Evolutionary conservation across 2,888 invertebrate species (phyloP), one percentile per base, ranked within the genome.

Genomic region (Myopa tessellatipennis): DNA sequence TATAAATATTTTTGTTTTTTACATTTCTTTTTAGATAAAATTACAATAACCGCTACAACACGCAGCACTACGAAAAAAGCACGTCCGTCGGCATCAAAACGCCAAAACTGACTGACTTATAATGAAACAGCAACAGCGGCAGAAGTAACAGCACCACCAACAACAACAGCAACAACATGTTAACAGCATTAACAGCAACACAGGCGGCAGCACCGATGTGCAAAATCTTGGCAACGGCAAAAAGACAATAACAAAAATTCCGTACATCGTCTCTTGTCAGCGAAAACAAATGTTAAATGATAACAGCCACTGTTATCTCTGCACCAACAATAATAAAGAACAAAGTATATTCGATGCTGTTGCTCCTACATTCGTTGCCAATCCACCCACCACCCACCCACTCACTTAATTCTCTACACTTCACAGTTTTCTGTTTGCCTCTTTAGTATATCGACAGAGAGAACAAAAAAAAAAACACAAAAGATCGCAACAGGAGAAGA

Each of bases 41-140:
- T 16, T 55, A 8, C 7, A 38, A 65, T 6, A 26, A 26, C 34
- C 61, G 12, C 61, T n/a, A 4, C 5, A 3, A 26, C 63, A 16
- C 40, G 16, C 10, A 36, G 8, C 40, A 34, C 38, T 45, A 45
- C n/a, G 18, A 52, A 45, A 55, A 34, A 60, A 38, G 45, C 74
- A 67, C 74, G 67, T 55, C 74, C 74, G 40, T 67, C 58, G 12
- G 26, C 63, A 63, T 52, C 18, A 16, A 52, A 40, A 36, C 26
- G 67, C 38, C 67, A n/a, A 67, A 67, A 74, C 55, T 67, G 40
- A 74, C 67, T 74, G 74, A 74, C 55, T 55, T 12, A 63, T 26
- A 26, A 16, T 36, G 2, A 65, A 65, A 65, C 16, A 38, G 36
- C 34, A 8, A 38, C 65, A 65, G 34, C 8, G 14, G 34, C 65